Evolutionary conservation across 2,113 vertebrate species (phyloP).

Genomic region (Dermatemys mawii): DNA sequence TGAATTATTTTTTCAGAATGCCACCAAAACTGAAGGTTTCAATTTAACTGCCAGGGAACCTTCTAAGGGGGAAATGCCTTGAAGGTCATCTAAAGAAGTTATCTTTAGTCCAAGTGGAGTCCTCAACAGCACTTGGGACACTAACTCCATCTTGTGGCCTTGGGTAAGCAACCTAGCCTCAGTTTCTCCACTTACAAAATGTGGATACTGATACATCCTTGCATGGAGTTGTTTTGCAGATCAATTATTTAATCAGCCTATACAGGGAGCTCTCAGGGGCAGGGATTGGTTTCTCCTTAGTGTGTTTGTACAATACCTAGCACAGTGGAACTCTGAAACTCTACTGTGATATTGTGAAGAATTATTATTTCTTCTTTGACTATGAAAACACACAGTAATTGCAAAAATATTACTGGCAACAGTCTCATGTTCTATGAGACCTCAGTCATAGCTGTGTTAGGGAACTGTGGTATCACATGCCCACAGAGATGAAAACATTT

Average conservation of each 20-base stretch:
- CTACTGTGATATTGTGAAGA: neutral
- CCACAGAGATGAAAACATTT: neutral
- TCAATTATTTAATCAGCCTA: neutral
- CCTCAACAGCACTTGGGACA: neutral
- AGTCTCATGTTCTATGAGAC: neutral
- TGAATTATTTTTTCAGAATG: neutral
- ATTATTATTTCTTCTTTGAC: neutral
- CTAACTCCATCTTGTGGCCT: neutral
- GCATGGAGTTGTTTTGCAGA: neutral
- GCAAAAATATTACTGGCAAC: neutral
- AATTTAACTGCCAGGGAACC: neutral
- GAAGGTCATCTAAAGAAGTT: neutral
- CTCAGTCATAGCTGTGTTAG: neutral
- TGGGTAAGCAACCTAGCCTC: neutral
- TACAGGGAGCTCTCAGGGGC: neutral
- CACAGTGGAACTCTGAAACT: neutral
- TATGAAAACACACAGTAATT: neutral
- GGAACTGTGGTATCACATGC: neutral
- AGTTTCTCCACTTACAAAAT: neutral
- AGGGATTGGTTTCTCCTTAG: neutral
- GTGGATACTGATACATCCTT: neutral
- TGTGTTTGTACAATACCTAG: neutral
- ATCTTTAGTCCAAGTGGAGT: neutral
- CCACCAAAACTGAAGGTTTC: neutral
- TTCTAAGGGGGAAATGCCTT: neutral